These are phyloP conservation scores for Anneissia japonica DNA, from an alignment of 35 echinoderm and acorn worm species.

Conservation along the genomic window DNA sequence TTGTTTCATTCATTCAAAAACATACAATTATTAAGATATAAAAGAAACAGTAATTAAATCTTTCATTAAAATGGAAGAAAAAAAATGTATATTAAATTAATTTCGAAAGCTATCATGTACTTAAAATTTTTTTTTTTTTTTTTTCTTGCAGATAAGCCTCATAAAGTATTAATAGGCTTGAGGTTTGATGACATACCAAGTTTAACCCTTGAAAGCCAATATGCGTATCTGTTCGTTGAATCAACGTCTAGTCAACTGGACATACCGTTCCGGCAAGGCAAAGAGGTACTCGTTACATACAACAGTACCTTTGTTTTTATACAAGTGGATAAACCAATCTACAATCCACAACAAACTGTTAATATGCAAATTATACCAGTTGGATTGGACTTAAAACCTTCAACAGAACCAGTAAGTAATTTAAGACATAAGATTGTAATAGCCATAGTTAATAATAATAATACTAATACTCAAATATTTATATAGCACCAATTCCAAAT, in stretches of 20 bases:
- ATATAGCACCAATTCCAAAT: too few relatives aligned
- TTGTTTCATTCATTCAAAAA: too few relatives aligned
- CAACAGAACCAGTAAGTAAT: not conserved
- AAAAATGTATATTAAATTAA: too few relatives aligned
- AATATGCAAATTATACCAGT: not conserved
- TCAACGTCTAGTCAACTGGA: not conserved
- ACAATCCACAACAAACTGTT: conserved; percentile 1
- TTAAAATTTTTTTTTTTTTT: not conserved
- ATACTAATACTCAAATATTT: too few relatives aligned
- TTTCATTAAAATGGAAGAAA: too few relatives aligned
- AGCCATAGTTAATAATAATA: too few relatives aligned
- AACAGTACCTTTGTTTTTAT: conserved; percentile 16
- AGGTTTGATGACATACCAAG: conserved; percentile 3
- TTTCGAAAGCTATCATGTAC: too few relatives aligned
- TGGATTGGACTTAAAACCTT: not conserved
- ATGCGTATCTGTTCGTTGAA: not conserved
- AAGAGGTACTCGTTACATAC: not conserved
- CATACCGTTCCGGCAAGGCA: not conserved
- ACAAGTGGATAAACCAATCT: conserved; percentile 7
- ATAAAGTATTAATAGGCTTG: not conserved
- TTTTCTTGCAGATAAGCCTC: not conserved
- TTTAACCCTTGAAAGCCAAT: not conserved
- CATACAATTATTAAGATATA: too few relatives aligned
- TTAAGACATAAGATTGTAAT: too few relatives aligned
- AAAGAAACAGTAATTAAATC: too few relatives aligned